Evolutionary conservation across 2,113 vertebrate species (phyloP).

Genomic region (Polypterus senegalus): DNA sequence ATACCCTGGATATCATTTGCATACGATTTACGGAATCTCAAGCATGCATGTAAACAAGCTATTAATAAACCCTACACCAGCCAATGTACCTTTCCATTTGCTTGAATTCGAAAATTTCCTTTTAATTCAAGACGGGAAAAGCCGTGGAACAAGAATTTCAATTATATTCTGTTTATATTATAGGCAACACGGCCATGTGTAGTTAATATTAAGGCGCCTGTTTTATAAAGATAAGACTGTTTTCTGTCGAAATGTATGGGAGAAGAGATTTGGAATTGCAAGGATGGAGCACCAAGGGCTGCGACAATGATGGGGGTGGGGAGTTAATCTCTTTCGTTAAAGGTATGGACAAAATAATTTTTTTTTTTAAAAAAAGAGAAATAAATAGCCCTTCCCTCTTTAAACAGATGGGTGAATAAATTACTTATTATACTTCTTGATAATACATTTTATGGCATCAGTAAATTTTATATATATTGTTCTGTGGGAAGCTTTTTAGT

Average conservation of each 20-base stretch:
- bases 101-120: slow-evolving; percentile 5
- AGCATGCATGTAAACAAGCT: slow-evolving; percentile 9
- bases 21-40: slow-evolving; percentile 4
- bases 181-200: slow-evolving; percentile 31
- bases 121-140: slow-evolving; percentile 13
- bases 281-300: slow-evolving; percentile 20
- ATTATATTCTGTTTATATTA: slow-evolving; percentile 42
- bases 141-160: slow-evolving; percentile 32
- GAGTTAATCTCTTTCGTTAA: slow-evolving; percentile 1
- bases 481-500: too few species aligned
- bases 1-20: slow-evolving; percentile 4
- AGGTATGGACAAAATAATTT: neutral
- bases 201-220: slow-evolving; percentile 48
- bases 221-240: slow-evolving; percentile 41
- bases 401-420: too few species aligned
- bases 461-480: too few species aligned
- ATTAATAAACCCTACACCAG: neutral
- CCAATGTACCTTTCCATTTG: slow-evolving; percentile 2
- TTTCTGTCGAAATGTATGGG: slow-evolving; percentile 35
- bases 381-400: too few species aligned
- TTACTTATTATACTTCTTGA: too few species aligned
- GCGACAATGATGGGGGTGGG: slow-evolving; percentile 1
- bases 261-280: slow-evolving; percentile 41
- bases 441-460: too few species aligned
- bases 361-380: too few species aligned